Base-by-base conservation (phyloP, 2,113 vertebrate species). In the Carassius auratus region DNA sequence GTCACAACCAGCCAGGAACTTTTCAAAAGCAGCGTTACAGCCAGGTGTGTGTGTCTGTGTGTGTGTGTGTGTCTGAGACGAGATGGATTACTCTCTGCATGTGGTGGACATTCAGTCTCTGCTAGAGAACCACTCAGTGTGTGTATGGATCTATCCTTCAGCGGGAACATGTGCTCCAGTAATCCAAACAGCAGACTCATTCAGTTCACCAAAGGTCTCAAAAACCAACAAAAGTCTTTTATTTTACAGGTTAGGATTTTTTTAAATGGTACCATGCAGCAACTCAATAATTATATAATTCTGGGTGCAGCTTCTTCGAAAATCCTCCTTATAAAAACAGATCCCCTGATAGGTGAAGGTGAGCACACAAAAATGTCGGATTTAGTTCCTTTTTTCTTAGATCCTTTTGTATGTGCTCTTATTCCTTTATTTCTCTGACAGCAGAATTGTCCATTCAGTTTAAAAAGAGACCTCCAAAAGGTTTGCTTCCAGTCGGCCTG, bases 41-140 rank as follows among this genome's bases (percentile, higher is more conserved):
- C 80, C 48, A 48, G 66, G 23, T 57, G 5, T 86, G 81, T 84
- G 81, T 79, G n/a, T 52, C 26, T 26, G 26, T 26, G 26, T 26
- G 26, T 26, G 26, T n/a, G n/a, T 86, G 81, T 75, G 48, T 55
- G 42, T 5, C 14, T 17, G 23, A 66, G 71, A 26, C 9, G 57
- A 55, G 64, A 69, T 55, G 62, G 69, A 83, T 74, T 79, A 36
- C 61, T 74, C 80, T 88, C 87, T 69, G 76, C 68, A 86, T 88
- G 84, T 86, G 81, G 84, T 59, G 81, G 76, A 84, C 66, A 64
- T 86, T 81, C 75, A 80, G 87, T 86, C 81, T 83, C 42, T 50
- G 21, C 80, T 74, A 64, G 50, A 80, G 83, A 88, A 69, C 64
- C 33, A 19, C 76, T 86, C 19, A 17, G 30, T 84, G 23, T 45